Conservation (phyloP, 2,113 vertebrate genomes). For the Hyla sarda region DNA sequence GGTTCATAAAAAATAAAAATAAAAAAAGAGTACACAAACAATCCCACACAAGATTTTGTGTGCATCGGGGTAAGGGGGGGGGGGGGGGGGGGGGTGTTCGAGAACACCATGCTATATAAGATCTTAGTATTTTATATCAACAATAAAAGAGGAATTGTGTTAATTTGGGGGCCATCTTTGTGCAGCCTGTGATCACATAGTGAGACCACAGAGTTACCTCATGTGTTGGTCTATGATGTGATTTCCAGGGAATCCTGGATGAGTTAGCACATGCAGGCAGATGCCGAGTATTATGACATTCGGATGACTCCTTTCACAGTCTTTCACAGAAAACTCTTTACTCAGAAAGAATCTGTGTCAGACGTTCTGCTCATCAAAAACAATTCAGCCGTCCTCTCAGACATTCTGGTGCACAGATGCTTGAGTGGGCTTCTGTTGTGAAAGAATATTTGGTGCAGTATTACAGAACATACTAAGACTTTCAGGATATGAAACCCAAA, state of each 20-base stretch:
- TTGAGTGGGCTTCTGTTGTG: conserved; percentile 57
- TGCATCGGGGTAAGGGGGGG: no score
- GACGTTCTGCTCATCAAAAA: conserved; percentile 56
- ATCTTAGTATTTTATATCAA: neutral
- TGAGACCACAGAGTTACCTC: conserved; percentile 26
- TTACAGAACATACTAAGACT: conserved; percentile 58
- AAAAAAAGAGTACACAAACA: no score
- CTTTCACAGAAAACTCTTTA: conserved; percentile 45
- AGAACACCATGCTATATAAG: no score
- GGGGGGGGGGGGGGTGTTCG: no score
- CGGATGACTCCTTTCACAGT: conserved; percentile 24
- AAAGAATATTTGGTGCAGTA: conserved; percentile 56
- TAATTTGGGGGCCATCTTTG: neutral
- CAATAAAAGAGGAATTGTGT: neutral
- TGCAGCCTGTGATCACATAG: neutral
- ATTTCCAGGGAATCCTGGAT: conserved; percentile 12
- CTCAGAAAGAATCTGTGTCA: conserved; percentile 53
- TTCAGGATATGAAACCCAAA: conserved; percentile 54
- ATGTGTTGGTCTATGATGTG: conserved; percentile 5
- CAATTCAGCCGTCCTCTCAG: conserved; percentile 49
- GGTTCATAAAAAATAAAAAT: no score
- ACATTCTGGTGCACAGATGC: conserved; percentile 57
- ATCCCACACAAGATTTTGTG: neutral
- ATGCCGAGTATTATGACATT: conserved; percentile 32
- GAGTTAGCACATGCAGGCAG: conserved; percentile 4